Conservation (phyloP, 2,113 vertebrate species). For the Nanorana parkeri region DNA sequence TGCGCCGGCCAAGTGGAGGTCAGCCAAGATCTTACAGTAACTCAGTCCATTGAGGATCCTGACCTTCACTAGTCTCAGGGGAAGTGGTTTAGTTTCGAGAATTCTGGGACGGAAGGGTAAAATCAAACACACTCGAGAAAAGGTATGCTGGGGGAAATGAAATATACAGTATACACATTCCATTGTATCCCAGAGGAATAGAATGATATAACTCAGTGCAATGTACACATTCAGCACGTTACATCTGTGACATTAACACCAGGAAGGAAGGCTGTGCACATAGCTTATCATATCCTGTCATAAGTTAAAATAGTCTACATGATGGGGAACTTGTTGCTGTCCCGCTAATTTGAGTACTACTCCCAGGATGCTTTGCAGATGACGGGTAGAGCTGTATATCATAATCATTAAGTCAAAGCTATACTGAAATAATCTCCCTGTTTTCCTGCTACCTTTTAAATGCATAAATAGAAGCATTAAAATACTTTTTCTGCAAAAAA, state of each 20-base stretch:
- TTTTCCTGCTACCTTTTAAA: too few relatives aligned
- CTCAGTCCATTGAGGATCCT: not conserved
- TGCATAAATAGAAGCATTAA: too few relatives aligned
- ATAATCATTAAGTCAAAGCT: too few relatives aligned
- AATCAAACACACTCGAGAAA: not conserved
- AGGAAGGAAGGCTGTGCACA: not conserved
- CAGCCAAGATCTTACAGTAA: conserved; percentile 42
- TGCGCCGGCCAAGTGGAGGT: conserved; percentile 9
- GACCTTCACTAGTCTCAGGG: not conserved
- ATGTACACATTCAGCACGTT: not conserved
- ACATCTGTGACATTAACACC: not conserved
- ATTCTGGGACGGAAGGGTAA: conserved; percentile 28
- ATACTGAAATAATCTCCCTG: too few relatives aligned
- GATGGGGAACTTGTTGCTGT: not conserved
- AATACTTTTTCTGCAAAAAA: too few relatives aligned
- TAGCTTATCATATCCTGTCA: not conserved
- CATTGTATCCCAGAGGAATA: not conserved
- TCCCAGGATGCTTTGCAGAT: not conserved
- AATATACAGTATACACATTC: conserved; percentile 7
- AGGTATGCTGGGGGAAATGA: not conserved
- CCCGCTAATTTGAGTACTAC: not conserved
- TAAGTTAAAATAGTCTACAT: not conserved
- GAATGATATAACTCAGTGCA: not conserved
- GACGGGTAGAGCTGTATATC: too few relatives aligned
- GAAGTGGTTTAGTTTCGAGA: conserved; percentile 16